These are phyloP conservation scores for Archilochus colubris DNA, from an alignment of 2,113 vertebrate species.

Conservation along the genomic window DNA sequence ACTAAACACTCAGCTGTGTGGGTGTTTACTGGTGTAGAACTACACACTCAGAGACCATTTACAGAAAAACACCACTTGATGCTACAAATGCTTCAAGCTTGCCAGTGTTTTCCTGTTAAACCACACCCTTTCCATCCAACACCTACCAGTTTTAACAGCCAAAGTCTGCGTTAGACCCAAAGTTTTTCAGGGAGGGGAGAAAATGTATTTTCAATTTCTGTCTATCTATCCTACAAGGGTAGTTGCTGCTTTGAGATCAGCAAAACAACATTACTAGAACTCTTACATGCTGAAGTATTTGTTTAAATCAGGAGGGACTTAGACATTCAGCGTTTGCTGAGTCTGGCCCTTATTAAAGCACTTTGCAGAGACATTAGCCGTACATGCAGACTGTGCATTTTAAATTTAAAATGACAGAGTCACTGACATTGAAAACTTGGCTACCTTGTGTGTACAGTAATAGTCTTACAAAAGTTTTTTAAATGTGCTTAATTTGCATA, in stretches of 20 bases:
- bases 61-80: background rate
- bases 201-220: background rate
- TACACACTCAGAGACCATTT: background rate
- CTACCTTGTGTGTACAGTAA: background rate
- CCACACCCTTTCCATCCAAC: background rate
- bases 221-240: background rate
- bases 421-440: background rate
- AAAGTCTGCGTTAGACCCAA: background rate
- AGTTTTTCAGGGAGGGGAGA: background rate
- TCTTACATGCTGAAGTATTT: background rate
- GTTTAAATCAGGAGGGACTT: background rate
- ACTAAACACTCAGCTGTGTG: background rate
- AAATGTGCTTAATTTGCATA: conserved; percentile 45
- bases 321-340: background rate
- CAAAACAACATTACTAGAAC: background rate
- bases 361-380: background rate
- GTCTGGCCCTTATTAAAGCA: background rate
- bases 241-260: background rate
- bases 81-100: background rate
- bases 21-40: background rate
- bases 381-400: background rate
- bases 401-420: conserved; percentile 8
- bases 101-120: background rate
- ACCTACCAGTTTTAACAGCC: background rate
- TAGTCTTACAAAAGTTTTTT: conserved; percentile 3